Conservation (phyloP, 1,140 invertebrate species). For the Pollicipes pollicipes region DNA sequence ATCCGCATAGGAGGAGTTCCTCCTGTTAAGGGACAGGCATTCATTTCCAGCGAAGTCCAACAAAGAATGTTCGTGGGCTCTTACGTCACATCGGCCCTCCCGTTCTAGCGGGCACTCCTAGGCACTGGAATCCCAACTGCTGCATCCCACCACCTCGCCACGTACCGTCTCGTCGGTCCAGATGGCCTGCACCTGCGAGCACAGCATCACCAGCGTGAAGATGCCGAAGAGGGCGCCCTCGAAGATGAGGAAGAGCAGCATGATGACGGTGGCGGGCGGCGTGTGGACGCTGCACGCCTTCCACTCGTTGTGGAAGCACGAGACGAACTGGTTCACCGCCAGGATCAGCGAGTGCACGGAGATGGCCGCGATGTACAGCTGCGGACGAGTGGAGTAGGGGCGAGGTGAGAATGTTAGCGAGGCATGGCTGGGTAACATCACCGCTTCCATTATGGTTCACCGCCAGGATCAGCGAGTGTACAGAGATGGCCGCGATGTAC, state of each 20-base stretch:
- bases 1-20: too few relatives aligned
- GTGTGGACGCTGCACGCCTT: constrained; percentile 79
- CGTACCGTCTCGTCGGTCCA: constrained; percentile 94
- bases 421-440: too few relatives aligned
- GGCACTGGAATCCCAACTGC: too few relatives aligned
- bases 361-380: constrained; percentile 95
- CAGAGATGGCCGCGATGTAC: constrained; percentile 89
- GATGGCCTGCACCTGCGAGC: constrained; percentile 91
- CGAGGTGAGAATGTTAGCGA: background rate
- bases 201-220: constrained; percentile 95
- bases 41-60: too few relatives aligned
- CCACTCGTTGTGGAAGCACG: constrained; percentile 87
- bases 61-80: too few relatives aligned
- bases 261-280: constrained; percentile 84
- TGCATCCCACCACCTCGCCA: constrained; percentile 12
- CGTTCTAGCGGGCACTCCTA: too few relatives aligned
- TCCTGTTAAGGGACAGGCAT: too few relatives aligned
- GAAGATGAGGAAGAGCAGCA: constrained; percentile 88
- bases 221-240: constrained; percentile 94
- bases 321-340: constrained; percentile 80
- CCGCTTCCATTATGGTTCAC: too few relatives aligned
- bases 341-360: constrained; percentile 85
- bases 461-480: constrained; percentile 79
- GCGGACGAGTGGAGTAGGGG: constrained; percentile 29
- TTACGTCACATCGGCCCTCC: too few relatives aligned